Percentiles rank a stretch among this genome's conserved stretches.
phyloP scores from a whole-genome alignment of 2,888 invertebrate genomes.

The Leistus spinibarbis region DNA sequence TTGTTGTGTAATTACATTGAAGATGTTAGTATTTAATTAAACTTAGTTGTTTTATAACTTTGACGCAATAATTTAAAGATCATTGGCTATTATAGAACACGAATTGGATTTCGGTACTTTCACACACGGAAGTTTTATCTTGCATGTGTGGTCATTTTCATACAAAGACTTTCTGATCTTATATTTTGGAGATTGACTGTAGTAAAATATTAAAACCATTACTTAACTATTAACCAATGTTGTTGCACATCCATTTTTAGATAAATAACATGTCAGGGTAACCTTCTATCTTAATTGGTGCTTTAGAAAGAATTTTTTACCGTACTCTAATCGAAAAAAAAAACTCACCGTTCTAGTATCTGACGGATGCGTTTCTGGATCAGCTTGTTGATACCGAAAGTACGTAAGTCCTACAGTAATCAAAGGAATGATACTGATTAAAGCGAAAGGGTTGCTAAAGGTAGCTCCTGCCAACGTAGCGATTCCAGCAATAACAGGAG shows the following conservation, averaged over 20 bases:
- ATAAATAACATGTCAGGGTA: too few species aligned
- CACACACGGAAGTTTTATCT: not conserved
- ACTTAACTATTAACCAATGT: too few species aligned
- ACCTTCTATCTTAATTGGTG: too few species aligned
- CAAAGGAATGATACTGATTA: conserved; percentile 78
- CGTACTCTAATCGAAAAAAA: too few species aligned
- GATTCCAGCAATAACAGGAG: conserved; percentile 57
- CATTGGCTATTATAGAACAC: not conserved
- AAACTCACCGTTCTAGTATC: conserved; percentile 72
- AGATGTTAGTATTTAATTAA: too few species aligned
- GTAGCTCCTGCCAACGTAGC: conserved; percentile 55
- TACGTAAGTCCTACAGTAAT: conserved; percentile 81
- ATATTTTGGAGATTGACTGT: too few species aligned
- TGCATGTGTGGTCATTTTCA: not conserved
- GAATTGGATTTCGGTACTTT: not conserved
- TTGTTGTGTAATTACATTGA: not conserved
- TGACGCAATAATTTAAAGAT: too few species aligned
- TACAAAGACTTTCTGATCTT: too few species aligned
- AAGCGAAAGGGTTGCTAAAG: conserved; percentile 60
- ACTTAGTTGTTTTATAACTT: not conserved
- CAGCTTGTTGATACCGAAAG: conserved; percentile 79
- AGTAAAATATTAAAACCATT: too few species aligned
- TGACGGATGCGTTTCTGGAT: conserved; percentile 80
- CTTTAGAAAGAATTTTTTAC: too few species aligned
- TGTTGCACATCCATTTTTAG: too few species aligned